Evolutionary conservation across 2,888 invertebrate genomes (phyloP).

Genomic region (Rhabditoides inermis): DNA sequence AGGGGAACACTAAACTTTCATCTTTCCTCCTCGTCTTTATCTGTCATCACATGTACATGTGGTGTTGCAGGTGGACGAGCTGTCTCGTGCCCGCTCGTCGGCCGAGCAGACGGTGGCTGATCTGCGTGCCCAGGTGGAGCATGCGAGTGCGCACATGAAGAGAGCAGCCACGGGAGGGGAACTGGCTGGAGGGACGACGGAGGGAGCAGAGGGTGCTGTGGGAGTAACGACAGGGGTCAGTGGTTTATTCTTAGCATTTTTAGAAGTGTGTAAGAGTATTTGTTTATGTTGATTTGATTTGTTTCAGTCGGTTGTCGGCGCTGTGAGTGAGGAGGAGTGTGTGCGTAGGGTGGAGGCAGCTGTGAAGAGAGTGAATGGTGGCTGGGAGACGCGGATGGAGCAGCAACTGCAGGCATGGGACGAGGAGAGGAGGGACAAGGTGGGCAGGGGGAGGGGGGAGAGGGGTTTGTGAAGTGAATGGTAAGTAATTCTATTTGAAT

Average conservation of each 20-base stretch:
- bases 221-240: background rate
- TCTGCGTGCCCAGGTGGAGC: background rate
- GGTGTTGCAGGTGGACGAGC: no score
- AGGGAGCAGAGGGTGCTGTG: background rate
- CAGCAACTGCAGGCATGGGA: constrained; percentile 12
- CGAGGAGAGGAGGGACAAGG: constrained; percentile 13
- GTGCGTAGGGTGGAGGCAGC: constrained; percentile 15
- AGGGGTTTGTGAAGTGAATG: no score
- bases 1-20: no score
- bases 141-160: background rate
- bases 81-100: background rate
- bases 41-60: no score
- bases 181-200: background rate
- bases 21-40: no score
- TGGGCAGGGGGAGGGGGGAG: no score
- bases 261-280: no score
- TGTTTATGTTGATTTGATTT: no score
- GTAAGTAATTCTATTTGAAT: no score
- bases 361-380: constrained; percentile 8
- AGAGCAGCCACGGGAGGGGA: background rate
- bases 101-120: background rate
- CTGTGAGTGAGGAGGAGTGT: constrained; percentile 20
- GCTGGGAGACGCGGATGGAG: constrained; percentile 14
- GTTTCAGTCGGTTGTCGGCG: background rate
- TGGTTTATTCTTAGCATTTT: no score